Conservation (phyloP, 2,888 invertebrate genomes). For the Stenodera caucasica region DNA sequence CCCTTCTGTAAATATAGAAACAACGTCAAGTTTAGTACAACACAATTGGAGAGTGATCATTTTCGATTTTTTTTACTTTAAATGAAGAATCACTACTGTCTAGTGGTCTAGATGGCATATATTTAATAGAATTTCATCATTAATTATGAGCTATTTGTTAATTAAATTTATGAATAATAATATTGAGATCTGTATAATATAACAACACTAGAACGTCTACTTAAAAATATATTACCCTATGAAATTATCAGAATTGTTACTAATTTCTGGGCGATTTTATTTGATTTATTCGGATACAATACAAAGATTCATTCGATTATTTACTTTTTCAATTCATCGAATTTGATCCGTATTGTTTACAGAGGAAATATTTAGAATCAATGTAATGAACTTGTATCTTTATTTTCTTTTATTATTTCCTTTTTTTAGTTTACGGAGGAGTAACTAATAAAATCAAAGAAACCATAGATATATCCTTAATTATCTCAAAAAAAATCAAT, state of each 20-base stretch:
- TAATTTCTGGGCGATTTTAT: no score
- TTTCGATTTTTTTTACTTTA: neutral
- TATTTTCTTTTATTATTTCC: neutral
- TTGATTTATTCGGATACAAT: no score
- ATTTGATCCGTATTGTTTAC: neutral
- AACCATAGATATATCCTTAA: neutral
- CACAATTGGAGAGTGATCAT: neutral
- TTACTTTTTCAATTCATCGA: neutral
- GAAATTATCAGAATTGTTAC: no score
- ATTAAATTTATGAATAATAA: no score
- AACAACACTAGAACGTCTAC: no score
- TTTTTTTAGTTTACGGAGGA: neutral
- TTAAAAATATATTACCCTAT: no score
- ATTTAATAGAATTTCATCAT: no score
- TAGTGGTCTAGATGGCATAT: no score
- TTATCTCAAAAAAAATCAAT: neutral
- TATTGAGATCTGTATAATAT: no score
- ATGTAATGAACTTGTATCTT: slow-evolving; percentile 4
- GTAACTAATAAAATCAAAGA: neutral
- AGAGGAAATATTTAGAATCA: slow-evolving; percentile 4
- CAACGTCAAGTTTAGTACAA: slow-evolving; percentile 33
- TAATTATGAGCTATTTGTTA: no score
- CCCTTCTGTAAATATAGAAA: slow-evolving; percentile 42
- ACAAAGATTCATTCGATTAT: neutral
- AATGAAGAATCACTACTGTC: no score